phyloP scores from a whole-genome alignment of 2,113 vertebrate genomes.

The Thomomys bottae region DNA sequence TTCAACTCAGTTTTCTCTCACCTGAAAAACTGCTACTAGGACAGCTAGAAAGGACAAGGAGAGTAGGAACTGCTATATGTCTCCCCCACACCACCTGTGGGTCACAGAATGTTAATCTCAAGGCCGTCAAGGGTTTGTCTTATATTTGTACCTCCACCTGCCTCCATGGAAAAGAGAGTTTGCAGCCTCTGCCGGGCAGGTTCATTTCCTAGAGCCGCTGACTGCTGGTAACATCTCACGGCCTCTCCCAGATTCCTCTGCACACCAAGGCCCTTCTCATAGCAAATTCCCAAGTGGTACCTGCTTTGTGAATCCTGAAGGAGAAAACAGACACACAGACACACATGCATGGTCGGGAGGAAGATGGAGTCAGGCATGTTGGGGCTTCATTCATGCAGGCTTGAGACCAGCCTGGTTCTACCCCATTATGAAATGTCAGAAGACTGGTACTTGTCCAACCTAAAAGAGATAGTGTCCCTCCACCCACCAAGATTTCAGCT shows the following conservation, averaged over 20 bases:
- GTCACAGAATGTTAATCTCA: not conserved
- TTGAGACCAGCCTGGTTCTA: not conserved
- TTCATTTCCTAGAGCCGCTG: conserved; percentile 85
- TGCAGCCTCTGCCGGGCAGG: conserved; percentile 84
- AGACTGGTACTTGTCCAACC: not conserved
- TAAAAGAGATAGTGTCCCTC: not conserved
- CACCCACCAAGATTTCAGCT: not conserved
- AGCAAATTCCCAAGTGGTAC: conserved; percentile 92
- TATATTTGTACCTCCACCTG: conserved; percentile 78
- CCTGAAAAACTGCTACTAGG: not conserved
- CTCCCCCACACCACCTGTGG: not conserved
- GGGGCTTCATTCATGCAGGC: not conserved
- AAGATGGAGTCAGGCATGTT: not conserved
- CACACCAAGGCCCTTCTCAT: conserved; percentile 91
- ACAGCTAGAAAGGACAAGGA: not conserved
- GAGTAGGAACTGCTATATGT: not conserved
- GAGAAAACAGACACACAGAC: conserved; percentile 56
- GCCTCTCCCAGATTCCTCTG: conserved; percentile 84
- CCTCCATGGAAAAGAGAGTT: conserved; percentile 67
- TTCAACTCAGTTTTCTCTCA: conserved; percentile 10
- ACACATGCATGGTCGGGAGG: not conserved
- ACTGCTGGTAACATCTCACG: conserved; percentile 85
- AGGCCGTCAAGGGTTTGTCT: not conserved
- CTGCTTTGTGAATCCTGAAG: conserved; percentile 90
- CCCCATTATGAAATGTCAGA: not conserved